These are phyloP conservation scores for Pyrocoelia pectoralis DNA, from an alignment of 2,888 invertebrate species.

Conservation along the genomic window DNA sequence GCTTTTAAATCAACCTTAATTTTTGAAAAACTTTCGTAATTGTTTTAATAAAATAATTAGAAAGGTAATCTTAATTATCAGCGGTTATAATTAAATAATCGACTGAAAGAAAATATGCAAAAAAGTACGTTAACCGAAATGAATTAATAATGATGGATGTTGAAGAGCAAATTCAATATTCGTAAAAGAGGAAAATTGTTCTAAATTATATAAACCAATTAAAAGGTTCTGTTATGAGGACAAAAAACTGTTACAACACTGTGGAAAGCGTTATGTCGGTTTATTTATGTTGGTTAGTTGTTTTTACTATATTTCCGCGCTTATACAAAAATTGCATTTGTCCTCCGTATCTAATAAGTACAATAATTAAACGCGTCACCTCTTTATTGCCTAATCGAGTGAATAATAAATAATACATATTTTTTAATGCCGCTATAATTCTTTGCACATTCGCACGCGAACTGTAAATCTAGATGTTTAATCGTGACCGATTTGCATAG, in stretches of 20 bases:
- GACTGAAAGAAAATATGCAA: not conserved
- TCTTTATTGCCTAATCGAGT: conserved; percentile 2
- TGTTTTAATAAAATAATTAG: conserved; percentile 9
- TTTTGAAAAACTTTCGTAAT: conserved; percentile 6
- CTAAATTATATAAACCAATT: conserved; percentile 32
- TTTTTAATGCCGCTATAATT: conserved; percentile 1
- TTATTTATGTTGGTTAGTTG: not conserved
- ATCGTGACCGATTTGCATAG: not conserved
- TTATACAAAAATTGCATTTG: not conserved
- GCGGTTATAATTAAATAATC: conserved; percentile 1
- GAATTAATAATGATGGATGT: conserved; percentile 2
- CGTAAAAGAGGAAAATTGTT: conserved; percentile 31
- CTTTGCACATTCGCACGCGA: conserved; percentile 2
- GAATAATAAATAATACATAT: not conserved
- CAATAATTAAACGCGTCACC: not conserved
- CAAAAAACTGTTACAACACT: conserved; percentile 23
- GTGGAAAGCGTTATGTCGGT: not conserved
- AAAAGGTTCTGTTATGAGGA: conserved; percentile 28
- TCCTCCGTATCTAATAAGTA: not conserved
- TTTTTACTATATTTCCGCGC: not conserved
- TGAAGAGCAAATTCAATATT: conserved; percentile 31
- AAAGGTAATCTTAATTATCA: conserved; percentile 11
- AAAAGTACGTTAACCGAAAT: not conserved
- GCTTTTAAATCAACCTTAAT: conserved; percentile 4
- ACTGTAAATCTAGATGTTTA: not conserved